These are phyloP conservation scores for Paratilapia polleni DNA, from an alignment of 2,113 vertebrate species.

Conservation along the genomic window DNA sequence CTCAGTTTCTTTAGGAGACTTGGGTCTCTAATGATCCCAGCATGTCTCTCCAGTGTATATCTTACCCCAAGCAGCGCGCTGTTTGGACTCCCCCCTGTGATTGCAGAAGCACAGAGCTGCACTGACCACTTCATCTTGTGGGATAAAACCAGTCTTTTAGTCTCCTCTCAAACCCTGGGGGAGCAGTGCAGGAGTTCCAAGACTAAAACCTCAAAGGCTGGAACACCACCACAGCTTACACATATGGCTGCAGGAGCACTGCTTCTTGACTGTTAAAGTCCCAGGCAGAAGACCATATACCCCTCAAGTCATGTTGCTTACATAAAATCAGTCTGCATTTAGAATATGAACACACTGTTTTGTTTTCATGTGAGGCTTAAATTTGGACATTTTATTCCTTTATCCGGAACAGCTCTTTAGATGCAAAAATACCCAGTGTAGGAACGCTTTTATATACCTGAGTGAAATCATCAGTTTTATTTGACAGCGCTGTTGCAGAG, in stretches of 20 bases:
- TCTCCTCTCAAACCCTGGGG: constrained; percentile 34
- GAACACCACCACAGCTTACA: constrained; percentile 28
- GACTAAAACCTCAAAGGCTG: constrained; percentile 48
- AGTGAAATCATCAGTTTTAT: constrained; percentile 25
- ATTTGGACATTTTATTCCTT: neutral
- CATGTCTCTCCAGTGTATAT: constrained; percentile 56
- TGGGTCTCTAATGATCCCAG: constrained; percentile 67
- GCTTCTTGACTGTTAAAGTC: constrained; percentile 13
- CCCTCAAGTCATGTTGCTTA: neutral
- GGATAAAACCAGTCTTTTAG: constrained; percentile 69
- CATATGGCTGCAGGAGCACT: constrained; percentile 1
- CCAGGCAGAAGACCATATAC: neutral
- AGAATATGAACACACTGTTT: neutral
- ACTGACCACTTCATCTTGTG: constrained; percentile 76
- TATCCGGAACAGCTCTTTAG: neutral
- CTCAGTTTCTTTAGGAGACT: constrained; percentile 57
- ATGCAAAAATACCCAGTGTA: neutral
- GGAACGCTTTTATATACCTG: constrained; percentile 11
- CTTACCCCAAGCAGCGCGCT: constrained; percentile 58
- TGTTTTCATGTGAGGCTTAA: neutral
- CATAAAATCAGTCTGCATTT: neutral
- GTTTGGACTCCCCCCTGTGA: constrained; percentile 49
- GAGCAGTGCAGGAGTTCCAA: constrained; percentile 27
- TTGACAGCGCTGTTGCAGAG: constrained; percentile 25
- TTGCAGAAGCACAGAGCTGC: constrained; percentile 46